Conservation (phyloP, 2,113 vertebrate genomes). For the Oryzias woworae region DNA sequence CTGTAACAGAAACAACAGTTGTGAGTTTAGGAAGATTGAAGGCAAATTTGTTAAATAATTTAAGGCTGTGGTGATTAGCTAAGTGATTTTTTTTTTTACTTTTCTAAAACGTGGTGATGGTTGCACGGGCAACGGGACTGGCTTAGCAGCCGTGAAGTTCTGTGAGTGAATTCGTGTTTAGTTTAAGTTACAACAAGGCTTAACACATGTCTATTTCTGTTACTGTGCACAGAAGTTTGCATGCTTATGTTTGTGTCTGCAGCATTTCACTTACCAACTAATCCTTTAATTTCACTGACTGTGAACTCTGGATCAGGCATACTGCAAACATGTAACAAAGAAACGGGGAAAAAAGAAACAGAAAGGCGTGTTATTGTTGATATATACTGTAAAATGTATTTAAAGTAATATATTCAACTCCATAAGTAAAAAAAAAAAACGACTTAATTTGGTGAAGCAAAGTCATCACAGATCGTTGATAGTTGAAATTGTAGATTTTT, state of each 20-base stretch:
- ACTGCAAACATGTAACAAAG: conserved; percentile 69
- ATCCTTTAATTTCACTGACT: conserved; percentile 92
- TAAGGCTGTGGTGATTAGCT: too few species aligned
- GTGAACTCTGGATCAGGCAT: conserved; percentile 95
- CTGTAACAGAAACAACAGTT: too few species aligned
- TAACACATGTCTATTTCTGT: background rate
- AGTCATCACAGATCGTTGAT: too few species aligned
- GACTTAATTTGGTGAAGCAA: too few species aligned
- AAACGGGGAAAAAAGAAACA: background rate
- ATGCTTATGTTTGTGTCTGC: conserved; percentile 10
- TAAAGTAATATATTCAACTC: too few species aligned
- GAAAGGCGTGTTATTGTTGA: background rate
- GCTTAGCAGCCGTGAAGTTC: background rate
- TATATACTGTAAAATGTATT: background rate
- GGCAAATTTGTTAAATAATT: too few species aligned
- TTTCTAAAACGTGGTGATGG: too few species aligned
- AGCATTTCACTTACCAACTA: conserved; percentile 88
- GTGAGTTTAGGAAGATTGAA: too few species aligned
- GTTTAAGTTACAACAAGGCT: background rate
- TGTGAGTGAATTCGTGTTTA: background rate
- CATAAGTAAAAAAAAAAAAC: too few species aligned
- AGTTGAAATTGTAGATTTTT: too few species aligned
- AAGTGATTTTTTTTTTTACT: too few species aligned
- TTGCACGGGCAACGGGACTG: too few species aligned
- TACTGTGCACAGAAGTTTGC: background rate